Percentiles rank a stretch among this genome's conserved stretches.
These are phyloP conservation scores for Asobara japonica DNA, from an alignment of 1,140 invertebrate genomes.

Conservation along the genomic window DNA sequence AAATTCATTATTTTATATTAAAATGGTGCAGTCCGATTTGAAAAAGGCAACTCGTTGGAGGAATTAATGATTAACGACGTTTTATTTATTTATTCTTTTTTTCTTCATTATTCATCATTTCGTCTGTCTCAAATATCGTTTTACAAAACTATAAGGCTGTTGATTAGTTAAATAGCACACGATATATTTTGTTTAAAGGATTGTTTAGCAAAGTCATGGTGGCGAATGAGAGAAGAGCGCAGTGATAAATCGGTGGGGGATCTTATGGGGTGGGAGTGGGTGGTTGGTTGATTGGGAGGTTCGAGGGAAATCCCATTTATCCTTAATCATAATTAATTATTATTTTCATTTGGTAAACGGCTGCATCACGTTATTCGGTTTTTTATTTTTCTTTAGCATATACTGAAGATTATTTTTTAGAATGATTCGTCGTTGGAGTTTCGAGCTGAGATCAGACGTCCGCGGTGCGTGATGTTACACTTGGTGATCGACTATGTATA, in stretches of 20 bases:
- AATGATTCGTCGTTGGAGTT: slow-evolving; percentile 4
- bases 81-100: slow-evolving; percentile 7
- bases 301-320: background rate
- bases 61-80: slow-evolving; percentile 40
- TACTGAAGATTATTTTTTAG: background rate
- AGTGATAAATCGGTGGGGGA: background rate
- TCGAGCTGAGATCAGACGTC: slow-evolving; percentile 76
- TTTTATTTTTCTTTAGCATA: background rate
- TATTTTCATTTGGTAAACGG: slow-evolving; percentile 20
- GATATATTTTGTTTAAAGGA: background rate
- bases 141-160: slow-evolving; percentile 64
- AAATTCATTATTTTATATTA: background rate
- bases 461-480: slow-evolving; percentile 80
- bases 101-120: slow-evolving; percentile 7
- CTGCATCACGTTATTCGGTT: slow-evolving; percentile 2
- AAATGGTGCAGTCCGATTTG: slow-evolving; percentile 41
- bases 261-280: background rate
- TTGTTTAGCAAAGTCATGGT: slow-evolving; percentile 9
- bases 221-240: slow-evolving; percentile 23
- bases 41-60: slow-evolving; percentile 65
- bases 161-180: slow-evolving; percentile 26
- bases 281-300: background rate
- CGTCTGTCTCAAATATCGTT: slow-evolving; percentile 37
- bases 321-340: background rate
- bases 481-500: slow-evolving; percentile 85